These are phyloP conservation scores for Emydura subglobosa DNA, from an alignment of 2,113 vertebrate species.

Conservation along the genomic window DNA sequence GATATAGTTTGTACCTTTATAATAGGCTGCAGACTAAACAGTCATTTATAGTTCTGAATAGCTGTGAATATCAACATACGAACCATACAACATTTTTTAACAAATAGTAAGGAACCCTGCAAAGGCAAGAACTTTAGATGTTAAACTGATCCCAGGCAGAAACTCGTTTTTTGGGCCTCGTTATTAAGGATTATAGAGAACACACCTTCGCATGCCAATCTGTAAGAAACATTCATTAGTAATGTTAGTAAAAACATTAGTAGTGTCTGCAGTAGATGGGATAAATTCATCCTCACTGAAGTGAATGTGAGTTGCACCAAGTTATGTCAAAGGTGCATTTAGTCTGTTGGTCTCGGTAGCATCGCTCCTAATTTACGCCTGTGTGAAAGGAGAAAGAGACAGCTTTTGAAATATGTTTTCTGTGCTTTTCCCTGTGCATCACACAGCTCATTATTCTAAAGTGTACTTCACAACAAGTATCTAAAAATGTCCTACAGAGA, in stretches of 20 bases:
- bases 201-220: background rate
- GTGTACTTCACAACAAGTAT: background rate
- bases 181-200: background rate
- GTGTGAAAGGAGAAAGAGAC: background rate
- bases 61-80: slow-evolving; percentile 58
- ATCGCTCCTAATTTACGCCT: background rate
- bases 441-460: background rate
- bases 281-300: slow-evolving; percentile 32
- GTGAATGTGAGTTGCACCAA: fast-evolving
- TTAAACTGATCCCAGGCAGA: slow-evolving; percentile 6
- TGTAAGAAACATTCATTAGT: slow-evolving; percentile 16
- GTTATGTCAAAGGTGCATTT: background rate
- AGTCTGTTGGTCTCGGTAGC: background rate
- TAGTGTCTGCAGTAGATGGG: background rate
- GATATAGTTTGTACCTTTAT: slow-evolving; percentile 73
- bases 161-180: slow-evolving; percentile 20
- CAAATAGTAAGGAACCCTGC: slow-evolving; percentile 3
- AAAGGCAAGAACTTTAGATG: slow-evolving; percentile 43
- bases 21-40: slow-evolving; percentile 76
- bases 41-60: slow-evolving; percentile 75
- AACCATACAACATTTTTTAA: background rate
- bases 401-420: background rate
- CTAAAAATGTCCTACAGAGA: background rate
- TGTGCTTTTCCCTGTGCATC: background rate
- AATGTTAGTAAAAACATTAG: background rate